A percentile compares a stretch with the other conserved stretches of the same genome.
Conservation (phyloP, 2,797 vertebrate species). For the Myripristis murdjan region DNA sequence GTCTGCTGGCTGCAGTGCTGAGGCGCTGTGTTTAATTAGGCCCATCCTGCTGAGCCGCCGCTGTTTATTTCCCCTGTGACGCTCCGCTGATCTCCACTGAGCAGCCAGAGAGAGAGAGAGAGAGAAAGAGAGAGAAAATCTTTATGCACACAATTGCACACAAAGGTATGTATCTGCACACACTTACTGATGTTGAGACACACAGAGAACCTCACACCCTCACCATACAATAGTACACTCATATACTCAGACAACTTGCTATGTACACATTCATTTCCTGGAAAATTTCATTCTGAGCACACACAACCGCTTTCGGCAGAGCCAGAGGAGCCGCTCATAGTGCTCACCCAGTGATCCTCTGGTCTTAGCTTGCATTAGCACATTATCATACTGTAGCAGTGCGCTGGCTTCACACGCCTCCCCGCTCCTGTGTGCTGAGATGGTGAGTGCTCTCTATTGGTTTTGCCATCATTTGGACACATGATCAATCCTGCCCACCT, state of each 20-base stretch:
- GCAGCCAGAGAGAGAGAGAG: slow-evolving; percentile 51
- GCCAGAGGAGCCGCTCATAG: slow-evolving; percentile 35
- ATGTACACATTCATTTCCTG: slow-evolving; percentile 35
- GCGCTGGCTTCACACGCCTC: slow-evolving; percentile 19
- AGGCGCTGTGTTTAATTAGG: slow-evolving; percentile 83
- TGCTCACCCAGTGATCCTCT: slow-evolving; percentile 42
- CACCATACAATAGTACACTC: slow-evolving; percentile 12
- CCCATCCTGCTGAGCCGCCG: slow-evolving; percentile 80
- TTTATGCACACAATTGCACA: slow-evolving; percentile 55
- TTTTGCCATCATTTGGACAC: slow-evolving; percentile 11
- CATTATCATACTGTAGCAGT: slow-evolving; percentile 29
- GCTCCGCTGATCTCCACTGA: slow-evolving; percentile 74
- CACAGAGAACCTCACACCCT: slow-evolving; percentile 1
- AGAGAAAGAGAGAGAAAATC: slow-evolving; percentile 42
- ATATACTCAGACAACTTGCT: slow-evolving; percentile 14
- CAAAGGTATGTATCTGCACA: slow-evolving; percentile 42
- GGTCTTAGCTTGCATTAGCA: slow-evolving; percentile 43
- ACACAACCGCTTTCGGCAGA: slow-evolving; percentile 42
- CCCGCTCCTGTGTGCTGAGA: neutral
- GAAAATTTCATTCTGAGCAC: slow-evolving; percentile 49
- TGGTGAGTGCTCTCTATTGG: slow-evolving; percentile 14
- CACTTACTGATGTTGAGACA: slow-evolving; percentile 24
- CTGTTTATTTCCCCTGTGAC: slow-evolving; percentile 85
- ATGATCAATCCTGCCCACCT: slow-evolving; percentile 2
- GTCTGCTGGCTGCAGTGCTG: slow-evolving; percentile 65